Evolutionary conservation across 2,797 vertebrate species (phyloP).

Genomic region (Melanitta fusca): DNA sequence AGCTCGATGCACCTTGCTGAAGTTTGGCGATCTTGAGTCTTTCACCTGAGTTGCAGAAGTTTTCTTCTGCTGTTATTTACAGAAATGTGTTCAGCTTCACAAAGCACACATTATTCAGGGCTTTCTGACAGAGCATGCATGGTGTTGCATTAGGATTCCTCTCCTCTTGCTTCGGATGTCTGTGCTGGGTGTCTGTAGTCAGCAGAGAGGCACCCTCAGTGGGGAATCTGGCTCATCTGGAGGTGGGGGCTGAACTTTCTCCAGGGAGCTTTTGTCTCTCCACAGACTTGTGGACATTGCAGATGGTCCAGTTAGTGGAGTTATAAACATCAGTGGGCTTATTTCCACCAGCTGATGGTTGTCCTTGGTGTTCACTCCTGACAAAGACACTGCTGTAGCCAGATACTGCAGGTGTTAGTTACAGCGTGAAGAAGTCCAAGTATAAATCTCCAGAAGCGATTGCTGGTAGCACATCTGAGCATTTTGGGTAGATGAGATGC

Average conservation of each 20-base stretch:
- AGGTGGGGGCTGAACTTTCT: background rate
- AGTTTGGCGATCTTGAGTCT: background rate
- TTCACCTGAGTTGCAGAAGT: background rate
- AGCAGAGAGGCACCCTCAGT: background rate
- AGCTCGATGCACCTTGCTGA: background rate
- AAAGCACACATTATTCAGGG: background rate
- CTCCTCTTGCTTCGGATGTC: background rate
- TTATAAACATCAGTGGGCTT: background rate
- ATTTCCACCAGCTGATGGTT: background rate
- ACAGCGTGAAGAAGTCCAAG: background rate
- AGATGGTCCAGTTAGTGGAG: background rate
- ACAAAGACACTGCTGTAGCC: background rate
- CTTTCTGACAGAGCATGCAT: rapidly evolving
- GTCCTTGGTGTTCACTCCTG: background rate
- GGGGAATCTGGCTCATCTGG: background rate
- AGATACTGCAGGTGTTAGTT: background rate
- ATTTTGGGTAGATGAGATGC: background rate
- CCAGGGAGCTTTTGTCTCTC: background rate
- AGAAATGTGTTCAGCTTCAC: background rate
- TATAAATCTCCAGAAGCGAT: background rate
- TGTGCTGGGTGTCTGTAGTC: rapidly evolving
- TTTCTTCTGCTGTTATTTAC: background rate
- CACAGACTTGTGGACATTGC: background rate
- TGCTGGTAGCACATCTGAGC: background rate
- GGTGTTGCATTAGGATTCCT: rapidly evolving